Evolutionary conservation across 2,113 vertebrate species (phyloP).

Genomic region (Burhinus oedicnemus): DNA sequence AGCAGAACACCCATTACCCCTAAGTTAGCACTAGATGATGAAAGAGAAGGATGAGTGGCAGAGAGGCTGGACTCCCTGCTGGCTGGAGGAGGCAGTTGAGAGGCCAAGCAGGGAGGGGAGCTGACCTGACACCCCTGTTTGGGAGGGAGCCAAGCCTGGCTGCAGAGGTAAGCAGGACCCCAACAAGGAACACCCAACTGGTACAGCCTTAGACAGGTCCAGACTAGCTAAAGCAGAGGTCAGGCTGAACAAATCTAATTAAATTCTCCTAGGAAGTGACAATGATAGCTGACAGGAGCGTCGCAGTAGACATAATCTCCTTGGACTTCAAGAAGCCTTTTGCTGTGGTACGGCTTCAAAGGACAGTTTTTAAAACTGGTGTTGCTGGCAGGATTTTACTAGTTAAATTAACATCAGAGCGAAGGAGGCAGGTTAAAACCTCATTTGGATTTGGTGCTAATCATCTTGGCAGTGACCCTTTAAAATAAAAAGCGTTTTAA

Average conservation of each 20-base stretch:
- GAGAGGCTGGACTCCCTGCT: neutral
- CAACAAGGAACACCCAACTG: fast-evolving
- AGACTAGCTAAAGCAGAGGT: constrained; percentile 34
- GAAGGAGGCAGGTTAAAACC: constrained; percentile 6
- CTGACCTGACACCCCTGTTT: neutral
- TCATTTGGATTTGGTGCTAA: constrained; percentile 6
- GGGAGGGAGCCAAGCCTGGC: neutral
- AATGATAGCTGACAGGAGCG: constrained; percentile 34
- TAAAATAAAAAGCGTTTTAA: neutral
- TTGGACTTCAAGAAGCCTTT: constrained; percentile 31
- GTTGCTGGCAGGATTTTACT: neutral
- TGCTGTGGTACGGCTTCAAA: neutral
- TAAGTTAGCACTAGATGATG: neutral
- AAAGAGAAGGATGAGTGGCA: neutral
- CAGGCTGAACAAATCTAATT: constrained; percentile 49
- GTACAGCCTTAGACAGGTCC: neutral
- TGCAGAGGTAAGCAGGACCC: neutral
- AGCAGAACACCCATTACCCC: neutral
- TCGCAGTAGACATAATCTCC: neutral
- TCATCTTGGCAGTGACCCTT: constrained; percentile 18
- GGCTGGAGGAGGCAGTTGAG: neutral
- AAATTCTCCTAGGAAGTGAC: constrained; percentile 30
- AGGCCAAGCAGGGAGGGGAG: neutral
- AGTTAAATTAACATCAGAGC: neutral
- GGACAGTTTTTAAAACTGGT: neutral